Conservation (phyloP, 2,113 vertebrate species). For the Grantiella picta region DNA sequence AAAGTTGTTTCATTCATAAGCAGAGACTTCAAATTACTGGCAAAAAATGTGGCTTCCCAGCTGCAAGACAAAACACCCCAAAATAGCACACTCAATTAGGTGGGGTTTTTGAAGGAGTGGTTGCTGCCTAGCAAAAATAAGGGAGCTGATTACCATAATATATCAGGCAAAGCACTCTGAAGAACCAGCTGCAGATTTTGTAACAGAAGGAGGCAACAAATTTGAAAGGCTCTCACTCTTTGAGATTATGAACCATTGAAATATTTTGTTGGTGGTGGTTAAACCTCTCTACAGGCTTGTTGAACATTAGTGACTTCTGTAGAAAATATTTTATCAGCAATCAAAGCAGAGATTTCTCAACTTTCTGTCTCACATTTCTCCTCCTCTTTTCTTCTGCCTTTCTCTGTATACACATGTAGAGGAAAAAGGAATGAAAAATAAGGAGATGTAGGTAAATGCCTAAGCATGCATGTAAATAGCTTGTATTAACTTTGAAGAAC, state of each 20-base stretch:
- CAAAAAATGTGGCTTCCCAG: constrained; percentile 46
- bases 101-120: constrained; percentile 41
- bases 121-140: constrained; percentile 48
- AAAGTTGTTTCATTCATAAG: constrained; percentile 45
- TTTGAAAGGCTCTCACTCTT: neutral
- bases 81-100: constrained; percentile 44
- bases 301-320: neutral
- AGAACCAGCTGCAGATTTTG: constrained; percentile 47
- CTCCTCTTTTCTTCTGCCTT: neutral
- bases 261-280: neutral
- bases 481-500: neutral
- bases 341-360: neutral
- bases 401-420: neutral
- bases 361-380: neutral
- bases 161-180: neutral
- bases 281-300: neutral
- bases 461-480: neutral
- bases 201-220: neutral
- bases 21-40: constrained; percentile 26
- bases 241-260: neutral
- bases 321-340: neutral
- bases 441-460: neutral
- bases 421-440: neutral
- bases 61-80: constrained; percentile 60
- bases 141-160: constrained; percentile 35